Evolutionary conservation across 2,797 vertebrate genomes (phyloP).

Genomic region (Amblyraja radiata): DNA sequence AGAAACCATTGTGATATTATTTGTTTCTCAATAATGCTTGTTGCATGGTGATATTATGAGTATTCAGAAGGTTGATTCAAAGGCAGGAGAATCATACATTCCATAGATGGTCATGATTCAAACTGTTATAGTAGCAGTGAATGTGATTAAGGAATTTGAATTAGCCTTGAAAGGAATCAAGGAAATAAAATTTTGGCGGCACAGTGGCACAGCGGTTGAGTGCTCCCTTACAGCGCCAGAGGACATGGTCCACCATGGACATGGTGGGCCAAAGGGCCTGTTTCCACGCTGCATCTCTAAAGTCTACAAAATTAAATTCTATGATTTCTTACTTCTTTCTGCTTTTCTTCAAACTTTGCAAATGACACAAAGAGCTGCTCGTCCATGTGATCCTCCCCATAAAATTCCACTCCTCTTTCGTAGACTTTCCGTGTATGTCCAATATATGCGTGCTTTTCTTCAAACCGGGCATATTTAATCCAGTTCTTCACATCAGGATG

Average conservation of each 20-base stretch:
- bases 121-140: not conserved
- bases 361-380: slow-evolving; percentile 92
- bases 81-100: too few species aligned
- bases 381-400: slow-evolving; percentile 81
- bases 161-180: not conserved
- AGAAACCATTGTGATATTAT: too few species aligned
- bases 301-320: not conserved
- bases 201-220: too few species aligned
- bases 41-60: too few species aligned
- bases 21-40: too few species aligned
- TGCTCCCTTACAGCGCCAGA: too few species aligned
- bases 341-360: slow-evolving; percentile 89
- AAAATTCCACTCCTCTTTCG: slow-evolving; percentile 88
- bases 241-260: too few species aligned
- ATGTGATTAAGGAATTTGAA: not conserved
- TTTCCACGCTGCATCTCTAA: too few species aligned
- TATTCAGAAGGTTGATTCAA: too few species aligned
- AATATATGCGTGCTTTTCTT: slow-evolving; percentile 88
- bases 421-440: slow-evolving; percentile 81
- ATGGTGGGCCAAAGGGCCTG: too few species aligned
- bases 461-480: slow-evolving; percentile 97
- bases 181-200: not conserved
- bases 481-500: slow-evolving; percentile 96
- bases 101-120: too few species aligned
- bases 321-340: slow-evolving; percentile 78